A percentile compares a stretch with the other conserved stretches of the same genome.
phyloP scores from a whole-genome alignment of 2,113 vertebrate genomes.

The Phodopus roborovskii region DNA sequence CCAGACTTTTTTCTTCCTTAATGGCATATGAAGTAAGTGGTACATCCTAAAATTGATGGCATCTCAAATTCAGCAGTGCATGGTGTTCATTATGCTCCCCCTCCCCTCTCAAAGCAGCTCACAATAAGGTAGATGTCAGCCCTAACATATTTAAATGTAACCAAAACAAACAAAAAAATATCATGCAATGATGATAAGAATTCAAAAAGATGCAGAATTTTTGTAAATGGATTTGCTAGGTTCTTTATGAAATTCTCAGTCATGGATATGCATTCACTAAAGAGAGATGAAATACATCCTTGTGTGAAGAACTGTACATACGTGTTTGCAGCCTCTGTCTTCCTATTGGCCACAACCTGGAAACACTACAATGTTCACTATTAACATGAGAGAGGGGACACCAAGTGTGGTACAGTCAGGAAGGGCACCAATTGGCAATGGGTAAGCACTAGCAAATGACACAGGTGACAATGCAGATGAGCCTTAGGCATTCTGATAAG shows the following conservation, averaged over 20 bases:
- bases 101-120: not conserved
- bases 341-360: not conserved
- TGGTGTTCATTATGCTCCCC: not conserved
- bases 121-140: not conserved
- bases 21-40: conserved; percentile 24
- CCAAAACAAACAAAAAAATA: not conserved
- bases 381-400: not conserved
- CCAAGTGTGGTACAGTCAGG: not conserved
- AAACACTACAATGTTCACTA: not conserved
- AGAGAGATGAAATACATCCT: not conserved
- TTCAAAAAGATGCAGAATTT: not conserved
- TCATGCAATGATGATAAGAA: not conserved
- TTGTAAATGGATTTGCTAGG: not conserved
- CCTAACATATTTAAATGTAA: not conserved
- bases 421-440: not conserved
- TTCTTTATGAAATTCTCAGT: not conserved
- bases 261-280: not conserved
- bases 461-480: not conserved
- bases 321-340: not conserved
- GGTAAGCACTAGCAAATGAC: not conserved
- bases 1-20: conserved; percentile 45
- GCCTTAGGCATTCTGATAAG: not conserved
- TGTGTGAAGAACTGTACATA: not conserved
- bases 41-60: conserved; percentile 28
- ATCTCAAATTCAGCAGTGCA: not conserved